Conservation (phyloP, 2,888 invertebrate species). For the Marronus borbonicus region DNA sequence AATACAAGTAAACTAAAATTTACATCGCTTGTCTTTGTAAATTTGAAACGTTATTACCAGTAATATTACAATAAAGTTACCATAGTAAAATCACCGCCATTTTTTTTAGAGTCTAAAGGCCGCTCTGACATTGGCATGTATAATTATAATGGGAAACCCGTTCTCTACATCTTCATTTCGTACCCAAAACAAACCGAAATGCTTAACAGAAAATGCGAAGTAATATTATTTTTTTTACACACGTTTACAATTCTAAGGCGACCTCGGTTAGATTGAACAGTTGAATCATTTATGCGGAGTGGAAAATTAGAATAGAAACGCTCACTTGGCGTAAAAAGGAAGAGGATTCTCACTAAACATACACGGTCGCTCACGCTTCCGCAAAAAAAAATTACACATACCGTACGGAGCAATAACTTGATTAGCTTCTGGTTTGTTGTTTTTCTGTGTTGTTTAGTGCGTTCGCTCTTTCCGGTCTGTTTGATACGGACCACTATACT, state of each 20-base stretch:
- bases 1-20: no score
- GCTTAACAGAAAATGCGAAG: slow-evolving; percentile 8
- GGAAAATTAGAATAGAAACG: slow-evolving; percentile 36
- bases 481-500: slow-evolving; percentile 1
- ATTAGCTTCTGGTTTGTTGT: slow-evolving; percentile 31
- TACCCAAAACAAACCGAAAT: slow-evolving; percentile 5
- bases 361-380: not conserved
- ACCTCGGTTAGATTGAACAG: slow-evolving; percentile 28
- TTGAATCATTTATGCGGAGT: slow-evolving; percentile 29
- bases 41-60: no score
- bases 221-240: slow-evolving; percentile 27
- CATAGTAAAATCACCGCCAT: no score
- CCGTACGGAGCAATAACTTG: slow-evolving; percentile 29
- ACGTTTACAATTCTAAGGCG: slow-evolving; percentile 24
- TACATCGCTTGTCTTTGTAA: no score
- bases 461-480: slow-evolving; percentile 8
- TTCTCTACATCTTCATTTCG: not conserved
- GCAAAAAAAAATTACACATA: slow-evolving; percentile 17
- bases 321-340: slow-evolving; percentile 24
- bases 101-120: not conserved
- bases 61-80: no score
- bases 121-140: not conserved
- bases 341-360: slow-evolving; percentile 18
- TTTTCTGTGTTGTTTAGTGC: slow-evolving; percentile 16
- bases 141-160: not conserved